These are phyloP conservation scores for Passer domesticus DNA, from an alignment of 2,113 vertebrate genomes.

Conservation along the genomic window DNA sequence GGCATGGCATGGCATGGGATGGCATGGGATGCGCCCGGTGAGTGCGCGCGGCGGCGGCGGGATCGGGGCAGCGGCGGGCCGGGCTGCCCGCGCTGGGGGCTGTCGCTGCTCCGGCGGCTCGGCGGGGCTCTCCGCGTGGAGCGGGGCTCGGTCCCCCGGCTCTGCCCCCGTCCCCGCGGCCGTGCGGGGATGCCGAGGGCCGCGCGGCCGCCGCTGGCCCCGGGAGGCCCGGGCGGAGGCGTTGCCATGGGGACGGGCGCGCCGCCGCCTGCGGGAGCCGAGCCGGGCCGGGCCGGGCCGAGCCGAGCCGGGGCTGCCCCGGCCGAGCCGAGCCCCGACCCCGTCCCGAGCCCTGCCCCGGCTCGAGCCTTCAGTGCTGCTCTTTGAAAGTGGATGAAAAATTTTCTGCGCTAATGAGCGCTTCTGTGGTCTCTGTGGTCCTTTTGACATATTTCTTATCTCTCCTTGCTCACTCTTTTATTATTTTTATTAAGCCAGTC, in stretches of 20 bases:
- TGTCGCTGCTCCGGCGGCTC: background rate
- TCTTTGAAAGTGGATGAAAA: background rate
- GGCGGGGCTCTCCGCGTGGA: background rate
- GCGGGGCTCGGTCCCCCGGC: background rate
- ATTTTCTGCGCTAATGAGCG: rapidly evolving
- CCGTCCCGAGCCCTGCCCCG: background rate
- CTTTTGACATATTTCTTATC: background rate
- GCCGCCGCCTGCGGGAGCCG: background rate
- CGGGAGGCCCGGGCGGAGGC: no score
- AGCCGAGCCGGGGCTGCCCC: background rate
- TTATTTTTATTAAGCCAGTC: background rate
- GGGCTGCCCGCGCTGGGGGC: no score
- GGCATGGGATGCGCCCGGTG: background rate
- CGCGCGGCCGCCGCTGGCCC: background rate
- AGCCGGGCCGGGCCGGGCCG: background rate
- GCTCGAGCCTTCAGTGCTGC: rapidly evolving
- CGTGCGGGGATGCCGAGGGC: no score
- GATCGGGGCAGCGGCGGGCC: background rate
- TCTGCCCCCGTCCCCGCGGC: background rate
- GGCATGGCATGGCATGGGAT: no score
- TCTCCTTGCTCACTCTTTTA: no score
- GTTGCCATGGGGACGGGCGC: background rate
- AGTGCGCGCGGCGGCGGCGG: background rate
- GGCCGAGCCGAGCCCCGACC: rapidly evolving
- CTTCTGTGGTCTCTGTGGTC: background rate